Percentiles rank a stretch among this genome's conserved stretches.
phyloP scores from a whole-genome alignment of 2,888 invertebrate species.

The Sepioteuthis lessoniana region DNA sequence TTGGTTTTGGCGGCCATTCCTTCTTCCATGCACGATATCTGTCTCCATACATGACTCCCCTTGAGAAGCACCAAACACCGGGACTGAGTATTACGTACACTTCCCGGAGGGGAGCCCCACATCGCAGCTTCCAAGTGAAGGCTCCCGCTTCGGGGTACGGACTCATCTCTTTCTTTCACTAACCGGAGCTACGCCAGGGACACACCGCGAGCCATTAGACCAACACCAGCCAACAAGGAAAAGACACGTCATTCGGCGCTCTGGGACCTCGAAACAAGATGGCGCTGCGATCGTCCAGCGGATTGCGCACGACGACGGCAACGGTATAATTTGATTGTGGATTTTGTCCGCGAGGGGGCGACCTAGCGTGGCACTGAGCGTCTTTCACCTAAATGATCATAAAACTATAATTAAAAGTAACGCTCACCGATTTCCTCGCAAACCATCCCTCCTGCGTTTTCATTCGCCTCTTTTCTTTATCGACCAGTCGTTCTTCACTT shows the following conservation, averaged over 20 bases:
- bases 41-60: background rate
- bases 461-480: background rate
- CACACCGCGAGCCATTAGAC: conserved; percentile 13
- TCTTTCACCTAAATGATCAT: conserved; percentile 12
- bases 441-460: background rate
- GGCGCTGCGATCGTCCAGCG: conserved; percentile 1
- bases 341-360: background rate
- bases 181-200: conserved; percentile 33
- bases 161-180: conserved; percentile 16
- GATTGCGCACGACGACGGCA: background rate
- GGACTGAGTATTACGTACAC: background rate
- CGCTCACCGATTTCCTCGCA: conserved; percentile 10
- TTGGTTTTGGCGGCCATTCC: no score
- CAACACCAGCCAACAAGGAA: conserved; percentile 14
- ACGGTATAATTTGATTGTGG: background rate
- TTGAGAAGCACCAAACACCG: background rate
- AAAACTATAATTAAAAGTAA: conserved; percentile 33
- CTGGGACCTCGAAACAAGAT: background rate
- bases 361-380: background rate
- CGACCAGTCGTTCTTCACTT: background rate
- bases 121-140: background rate
- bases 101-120: conserved; percentile 18
- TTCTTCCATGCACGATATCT: background rate
- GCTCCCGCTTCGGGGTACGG: background rate
- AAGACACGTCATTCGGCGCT: conserved; percentile 5